Evolutionary conservation across 2,888 invertebrate genomes (phyloP), one percentile per base, ranked within the genome.

Genomic region (Thysanoteuthis rhombus): DNA sequence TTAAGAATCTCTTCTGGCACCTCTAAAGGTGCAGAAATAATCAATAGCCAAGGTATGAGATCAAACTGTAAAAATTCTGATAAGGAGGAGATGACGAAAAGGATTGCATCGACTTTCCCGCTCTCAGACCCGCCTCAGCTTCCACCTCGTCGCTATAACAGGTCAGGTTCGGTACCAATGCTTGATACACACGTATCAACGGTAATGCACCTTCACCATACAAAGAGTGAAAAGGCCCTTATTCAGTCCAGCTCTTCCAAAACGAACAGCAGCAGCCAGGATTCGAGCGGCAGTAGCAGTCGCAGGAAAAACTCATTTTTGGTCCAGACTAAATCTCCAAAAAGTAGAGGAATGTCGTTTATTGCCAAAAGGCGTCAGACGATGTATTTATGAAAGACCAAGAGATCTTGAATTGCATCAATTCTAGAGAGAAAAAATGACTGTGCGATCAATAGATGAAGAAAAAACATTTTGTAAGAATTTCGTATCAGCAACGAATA

Each of bases 71-170:
- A n/a, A 32, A 75, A 16, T 75, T 75, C 12, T 12, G n/a, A n/a
- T 75, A 58, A 58, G 0, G 75, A n/a, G 12, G 75, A 75, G 4
- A 75, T 75, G n/a, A n/a, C 12, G n/a, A 36, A 36, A n/a, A 2
- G n/a, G 36, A 75, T n/a, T n/a, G n/a, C n/a, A n/a, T n/a, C 75
- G 10, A 75, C 6, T 75, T 75, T 75, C 16, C 75, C 75, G 16
- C 10, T 75, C 52, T 89, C 40, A 38, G 42, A 91, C 10, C 95
- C 95, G 4, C 96, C 95, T 1, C 94, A 95, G 0, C 93, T 95
- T 0, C 96, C 95, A 28, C 95, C 95, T 1, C 93, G 95, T 89
- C 94, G 93, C 28, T 95, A 95, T 75, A 94, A 40, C 40, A 92
- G 92, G 3, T 92, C 92, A n/a, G 92, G 92, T 4, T 92, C 92